Base-by-base conservation (phyloP, 2,113 vertebrate species). In the Agelaius phoeniceus region DNA sequence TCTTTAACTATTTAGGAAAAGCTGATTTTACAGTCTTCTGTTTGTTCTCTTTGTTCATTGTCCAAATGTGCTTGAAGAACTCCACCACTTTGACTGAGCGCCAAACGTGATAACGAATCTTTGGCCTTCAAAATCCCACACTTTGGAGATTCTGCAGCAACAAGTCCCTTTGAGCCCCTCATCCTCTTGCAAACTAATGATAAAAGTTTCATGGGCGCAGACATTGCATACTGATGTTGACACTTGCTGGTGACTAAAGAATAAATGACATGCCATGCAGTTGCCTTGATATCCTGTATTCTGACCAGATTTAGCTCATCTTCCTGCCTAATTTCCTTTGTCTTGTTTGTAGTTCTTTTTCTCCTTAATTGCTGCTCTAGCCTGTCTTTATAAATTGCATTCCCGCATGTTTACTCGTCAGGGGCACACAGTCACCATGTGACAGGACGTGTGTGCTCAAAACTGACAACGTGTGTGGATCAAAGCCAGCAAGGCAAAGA, bases 391-490 rank as follows among this genome's bases (percentile, higher is more conserved):
- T 96, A 97, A 96, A 97, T 96, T 91, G 95, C 97, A 97, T 97
- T 96, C 63, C 96, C 75, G 74, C 86, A 89, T 98, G 98, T 98
- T 98, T 98, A 98, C 96, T 97, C 37, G 75, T 92, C 97, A 94
- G 91, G 96, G 95, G 95, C 96, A 94, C 90, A 96, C 78, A 95
- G 90, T 94, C 88, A 89, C 96, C 97, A 98, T 96, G 98, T 98
- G 98, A 98, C 98, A 98, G 98, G 98, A 98, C 97, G 97, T 98
- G 96, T 98, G 97, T 97, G 97, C 96, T 97, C 96, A 86, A 86
- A 93, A 94, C 95, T 97, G 98, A 98, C 98, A 98, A 98, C 96
- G 95, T 98, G 94, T 97, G 94, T 98, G 98, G 97, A 97, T 96
- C 91, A 95, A 95, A 96, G 98, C 98, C 98, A 98, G 97, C 77